Evolutionary conservation across 2,888 invertebrate genomes (phyloP), one percentile per base, ranked within the genome.

Genomic region (Caenorhabditis sp.): DNA sequence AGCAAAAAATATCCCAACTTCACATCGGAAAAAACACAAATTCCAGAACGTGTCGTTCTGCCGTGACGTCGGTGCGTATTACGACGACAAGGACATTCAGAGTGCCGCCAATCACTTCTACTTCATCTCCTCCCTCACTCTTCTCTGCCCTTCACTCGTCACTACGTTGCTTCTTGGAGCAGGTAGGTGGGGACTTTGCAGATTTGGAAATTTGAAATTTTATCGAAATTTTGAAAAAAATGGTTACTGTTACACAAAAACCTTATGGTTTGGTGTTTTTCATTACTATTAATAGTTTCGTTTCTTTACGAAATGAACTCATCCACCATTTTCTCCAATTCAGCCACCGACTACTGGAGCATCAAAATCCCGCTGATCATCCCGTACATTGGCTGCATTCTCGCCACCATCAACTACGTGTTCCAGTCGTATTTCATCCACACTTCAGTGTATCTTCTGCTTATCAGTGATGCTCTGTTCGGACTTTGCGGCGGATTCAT

Each of bases 291-390:
- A 13, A 15, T 15, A n/a, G n/a, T 18, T 18, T 62, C 32, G 15
- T 15, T 44, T 3, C n/a, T n/a, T n/a, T n/a, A n/a, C n/a, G n/a
- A n/a, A n/a, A n/a, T n/a, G n/a, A n/a, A n/a, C n/a, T n/a, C n/a
- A n/a, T n/a, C n/a, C n/a, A n/a, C n/a, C n/a, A n/a, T n/a, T 32
- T 58, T 28, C 28, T 9, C 56, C 11, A 5, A 62, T 85, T 85
- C 77, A 90, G 90, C 90, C 68, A 89, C 91, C 24, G 93, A 93
- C 85, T 89, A 87, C 69, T 90, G 92, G 83, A 92, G 92, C 53
- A 87, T 92, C 18, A 92, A 92, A 85, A 84, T 91, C n/a, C 91
- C 92, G 8, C 85, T 93, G n/a, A 72, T 93, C n/a, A 84, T 92
- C 28, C 92, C 92, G 2, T 87, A 90, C 58, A 60, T 92, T 28